Conservation (phyloP, 1,140 invertebrate species). For the Venustaconcha ellipsiformis region DNA sequence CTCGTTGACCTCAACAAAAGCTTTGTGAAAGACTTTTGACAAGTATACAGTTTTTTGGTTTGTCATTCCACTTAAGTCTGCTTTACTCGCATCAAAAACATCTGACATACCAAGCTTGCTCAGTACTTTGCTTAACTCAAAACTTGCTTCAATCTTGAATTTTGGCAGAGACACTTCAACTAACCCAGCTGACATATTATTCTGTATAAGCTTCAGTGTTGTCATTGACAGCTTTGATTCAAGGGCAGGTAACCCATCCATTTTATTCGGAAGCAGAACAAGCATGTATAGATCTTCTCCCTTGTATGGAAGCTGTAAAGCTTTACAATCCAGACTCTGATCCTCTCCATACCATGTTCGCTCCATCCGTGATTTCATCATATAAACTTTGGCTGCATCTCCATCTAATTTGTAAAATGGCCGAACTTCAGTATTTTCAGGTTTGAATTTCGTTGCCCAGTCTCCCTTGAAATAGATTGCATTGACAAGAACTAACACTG, state of each 20-base stretch:
- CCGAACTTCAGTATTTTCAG: slow-evolving; percentile 69
- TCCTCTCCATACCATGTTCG: slow-evolving; percentile 75
- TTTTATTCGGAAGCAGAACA: slow-evolving; percentile 77
- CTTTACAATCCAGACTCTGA: slow-evolving; percentile 78
- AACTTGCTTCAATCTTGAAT: slow-evolving; percentile 75
- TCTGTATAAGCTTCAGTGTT: slow-evolving; percentile 61
- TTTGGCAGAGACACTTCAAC: slow-evolving; percentile 73
- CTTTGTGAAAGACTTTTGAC: slow-evolving; percentile 69
- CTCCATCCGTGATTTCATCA: slow-evolving; percentile 33
- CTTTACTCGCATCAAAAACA: slow-evolving; percentile 16
- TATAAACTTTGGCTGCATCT: slow-evolving; percentile 49
- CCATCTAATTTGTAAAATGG: slow-evolving; percentile 52
- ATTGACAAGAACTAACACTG: slow-evolving; percentile 80
- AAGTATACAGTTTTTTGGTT: slow-evolving; percentile 37
- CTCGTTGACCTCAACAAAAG: slow-evolving; percentile 72
- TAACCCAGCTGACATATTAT: slow-evolving; percentile 2
- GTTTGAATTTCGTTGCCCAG: slow-evolving; percentile 79
- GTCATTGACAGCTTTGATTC: slow-evolving; percentile 70
- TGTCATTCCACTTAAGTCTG: slow-evolving; percentile 55
- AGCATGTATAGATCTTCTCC: slow-evolving; percentile 75
- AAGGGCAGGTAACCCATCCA: slow-evolving; percentile 65
- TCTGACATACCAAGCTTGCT: slow-evolving; percentile 72
- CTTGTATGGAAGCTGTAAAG: slow-evolving; percentile 81
- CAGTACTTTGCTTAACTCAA: slow-evolving; percentile 69
- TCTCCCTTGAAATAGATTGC: slow-evolving; percentile 83